Evolutionary conservation across 2,888 invertebrate species (phyloP).

Genomic region (Coelinius sp.): DNA sequence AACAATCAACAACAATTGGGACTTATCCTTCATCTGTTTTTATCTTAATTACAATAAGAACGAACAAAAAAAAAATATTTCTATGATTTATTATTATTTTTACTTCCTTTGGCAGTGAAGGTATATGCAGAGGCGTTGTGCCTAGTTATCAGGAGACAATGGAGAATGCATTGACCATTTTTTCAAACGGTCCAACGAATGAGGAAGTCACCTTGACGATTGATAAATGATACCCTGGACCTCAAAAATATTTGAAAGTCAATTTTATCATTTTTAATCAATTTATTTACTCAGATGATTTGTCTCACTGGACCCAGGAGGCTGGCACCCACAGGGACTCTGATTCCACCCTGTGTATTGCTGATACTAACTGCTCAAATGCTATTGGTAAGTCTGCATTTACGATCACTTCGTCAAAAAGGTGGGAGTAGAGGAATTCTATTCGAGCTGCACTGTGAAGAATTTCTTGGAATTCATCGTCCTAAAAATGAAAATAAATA

Average conservation of each 20-base stretch:
- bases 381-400: slow-evolving; percentile 91
- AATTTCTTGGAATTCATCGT: slow-evolving; percentile 92
- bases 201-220: not conserved
- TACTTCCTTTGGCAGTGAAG: slow-evolving; percentile 45
- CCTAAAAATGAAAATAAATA: slow-evolving; percentile 78
- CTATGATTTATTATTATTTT: slow-evolving; percentile 18
- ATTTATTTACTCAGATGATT: slow-evolving; percentile 16
- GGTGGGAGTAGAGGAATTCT: slow-evolving; percentile 92
- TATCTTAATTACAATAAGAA: not conserved
- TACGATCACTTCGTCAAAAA: slow-evolving; percentile 94
- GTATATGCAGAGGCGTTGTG: slow-evolving; percentile 16
- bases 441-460: slow-evolving; percentile 88
- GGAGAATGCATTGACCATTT: not conserved
- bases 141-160: slow-evolving; percentile 1
- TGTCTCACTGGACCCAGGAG: slow-evolving; percentile 87
- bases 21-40: slow-evolving; percentile 42
- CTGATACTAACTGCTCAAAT: slow-evolving; percentile 86
- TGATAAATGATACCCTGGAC: not conserved
- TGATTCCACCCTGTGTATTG: slow-evolving; percentile 88
- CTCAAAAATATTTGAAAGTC: not conserved
- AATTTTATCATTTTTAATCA: not conserved
- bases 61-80: slow-evolving; percentile 12
- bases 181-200: not conserved
- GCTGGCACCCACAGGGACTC: slow-evolving; percentile 97
- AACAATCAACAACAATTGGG: slow-evolving; percentile 70